Evolutionary conservation across 2,113 vertebrate species (phyloP), one percentile per base, ranked within the genome.

Genomic region (Stomatorhinus ivindoensis): DNA sequence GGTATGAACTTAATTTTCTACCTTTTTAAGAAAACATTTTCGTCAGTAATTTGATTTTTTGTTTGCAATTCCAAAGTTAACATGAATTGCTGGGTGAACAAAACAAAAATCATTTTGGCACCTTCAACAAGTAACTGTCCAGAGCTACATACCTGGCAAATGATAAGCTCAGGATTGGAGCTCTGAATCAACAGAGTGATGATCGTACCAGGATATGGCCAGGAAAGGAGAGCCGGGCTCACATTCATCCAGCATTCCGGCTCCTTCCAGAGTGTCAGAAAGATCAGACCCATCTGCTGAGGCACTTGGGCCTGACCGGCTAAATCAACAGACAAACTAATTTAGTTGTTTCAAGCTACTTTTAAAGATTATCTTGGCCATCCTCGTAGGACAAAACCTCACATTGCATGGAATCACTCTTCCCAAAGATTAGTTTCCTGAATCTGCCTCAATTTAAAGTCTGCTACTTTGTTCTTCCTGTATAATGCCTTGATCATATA

Each of bases 321-420:
- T 80, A 44, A 51, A 82, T 53, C 73, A 42, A 89, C 69, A 89
- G 88, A 55, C 10, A 27, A 3, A 44, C 47, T 39, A 51, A 53
- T 69, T 21, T 76, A 88, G 69, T 21, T 88, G n/a, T 80, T 76
- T 73, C 19, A 21, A 7, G 11, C 46, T 76, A 80, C 50, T 88
- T 88, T 21, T 46, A 88, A 51, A 88, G 61, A 76, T 80, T 31
- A 88, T 88, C 65, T 50, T 51, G 46, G 27, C 27, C 46, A 21
- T 88, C 46, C 31, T 80, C 24, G 35, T 50, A 55, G 85, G 47
- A 35, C 85, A 55, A 51, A 87, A n/a, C 83, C 24, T 46, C 10
- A 3, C 83, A 47, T 85, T 27, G 44, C 50, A 51, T 53, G 50
- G 47, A 39, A 27, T 31, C 9, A 21, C 31, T 35, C 27, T n/a